phyloP scores from a whole-genome alignment of 2,113 vertebrate species.

The Petromus typicus region DNA sequence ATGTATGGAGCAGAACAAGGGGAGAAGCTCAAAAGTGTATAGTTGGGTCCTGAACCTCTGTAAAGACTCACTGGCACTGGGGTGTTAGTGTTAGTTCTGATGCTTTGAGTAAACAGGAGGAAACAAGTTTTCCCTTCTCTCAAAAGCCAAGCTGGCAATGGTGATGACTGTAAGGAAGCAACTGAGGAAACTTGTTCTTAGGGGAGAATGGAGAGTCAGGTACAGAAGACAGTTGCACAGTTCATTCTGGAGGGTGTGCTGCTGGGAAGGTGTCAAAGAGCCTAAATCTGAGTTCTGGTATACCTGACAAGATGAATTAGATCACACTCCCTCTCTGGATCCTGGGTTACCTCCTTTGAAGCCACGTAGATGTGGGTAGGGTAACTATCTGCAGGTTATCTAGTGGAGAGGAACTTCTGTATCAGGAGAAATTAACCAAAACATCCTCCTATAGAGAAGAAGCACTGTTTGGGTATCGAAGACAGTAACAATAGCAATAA shows the following conservation, averaged over 20 bases:
- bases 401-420: neutral
- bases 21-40: slow-evolving; percentile 48
- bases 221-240: neutral
- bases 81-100: slow-evolving; percentile 34
- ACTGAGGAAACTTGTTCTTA: slow-evolving; percentile 24
- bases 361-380: neutral
- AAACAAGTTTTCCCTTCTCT: slow-evolving; percentile 24
- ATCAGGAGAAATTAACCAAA: neutral
- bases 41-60: neutral
- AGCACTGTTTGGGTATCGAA: neutral
- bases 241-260: neutral
- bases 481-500: neutral
- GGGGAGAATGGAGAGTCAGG: neutral
- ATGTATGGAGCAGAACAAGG: slow-evolving; percentile 36
- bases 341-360: slow-evolving; percentile 8
- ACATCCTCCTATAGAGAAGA: neutral
- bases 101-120: neutral
- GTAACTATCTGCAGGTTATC: neutral
- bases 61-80: slow-evolving; percentile 23
- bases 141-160: neutral
- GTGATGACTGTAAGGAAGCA: neutral
- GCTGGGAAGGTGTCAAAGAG: neutral
- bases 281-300: slow-evolving; percentile 49
- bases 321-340: neutral
- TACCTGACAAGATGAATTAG: slow-evolving; percentile 54